A percentile compares a stretch with the other conserved stretches of the same genome.
Conservation (phyloP, 2,888 invertebrate genomes). For the Cancer borealis region DNA sequence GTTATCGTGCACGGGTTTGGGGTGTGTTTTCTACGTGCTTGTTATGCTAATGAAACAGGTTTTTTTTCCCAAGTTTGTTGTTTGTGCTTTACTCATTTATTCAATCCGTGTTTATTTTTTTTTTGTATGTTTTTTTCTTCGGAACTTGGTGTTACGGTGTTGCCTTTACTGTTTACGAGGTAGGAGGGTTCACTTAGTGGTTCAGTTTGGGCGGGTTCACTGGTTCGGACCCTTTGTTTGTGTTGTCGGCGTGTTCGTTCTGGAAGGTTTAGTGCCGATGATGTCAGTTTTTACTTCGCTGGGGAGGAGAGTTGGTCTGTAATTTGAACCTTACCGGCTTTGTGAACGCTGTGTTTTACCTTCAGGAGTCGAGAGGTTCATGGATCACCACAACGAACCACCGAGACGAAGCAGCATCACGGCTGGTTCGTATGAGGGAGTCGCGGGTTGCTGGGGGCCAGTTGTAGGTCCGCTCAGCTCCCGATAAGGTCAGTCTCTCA, state of each 20-base stretch:
- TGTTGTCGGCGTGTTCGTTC: not conserved
- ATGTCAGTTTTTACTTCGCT: not conserved
- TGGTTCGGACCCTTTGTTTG: not conserved
- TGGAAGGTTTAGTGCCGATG: not conserved
- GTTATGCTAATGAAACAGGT: not conserved
- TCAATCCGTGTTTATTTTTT: not conserved
- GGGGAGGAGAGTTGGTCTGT: not conserved
- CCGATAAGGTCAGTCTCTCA: slow-evolving; percentile 4
- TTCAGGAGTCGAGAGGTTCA: not conserved
- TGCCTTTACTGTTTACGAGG: not conserved
- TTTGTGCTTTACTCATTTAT: not conserved
- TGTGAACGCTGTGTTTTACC: not conserved
- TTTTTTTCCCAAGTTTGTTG: not conserved
- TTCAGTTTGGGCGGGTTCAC: not conserved
- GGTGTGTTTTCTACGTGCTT: not conserved
- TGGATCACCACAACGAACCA: not conserved
- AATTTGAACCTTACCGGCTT: not conserved
- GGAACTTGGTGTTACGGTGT: not conserved
- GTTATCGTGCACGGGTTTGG: not conserved
- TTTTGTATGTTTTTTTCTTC: not conserved
- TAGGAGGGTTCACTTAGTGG: not conserved
- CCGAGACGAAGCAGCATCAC: not conserved
- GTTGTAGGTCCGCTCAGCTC: not conserved
- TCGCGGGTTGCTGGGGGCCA: not conserved
- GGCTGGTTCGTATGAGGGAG: not conserved